Conservation (phyloP, 2,888 invertebrate genomes). For the Griposia aprilina region DNA sequence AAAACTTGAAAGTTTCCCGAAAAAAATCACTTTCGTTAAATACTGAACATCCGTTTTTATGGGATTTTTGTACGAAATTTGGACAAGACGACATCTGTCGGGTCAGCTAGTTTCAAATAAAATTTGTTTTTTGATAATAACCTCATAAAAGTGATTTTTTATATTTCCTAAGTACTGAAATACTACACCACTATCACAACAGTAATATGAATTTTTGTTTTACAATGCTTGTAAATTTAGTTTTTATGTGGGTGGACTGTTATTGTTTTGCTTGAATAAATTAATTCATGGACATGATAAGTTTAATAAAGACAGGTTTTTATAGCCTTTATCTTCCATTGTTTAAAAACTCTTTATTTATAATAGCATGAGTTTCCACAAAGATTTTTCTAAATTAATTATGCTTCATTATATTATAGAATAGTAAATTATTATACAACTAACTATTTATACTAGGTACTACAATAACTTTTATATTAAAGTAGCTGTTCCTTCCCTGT, state of each 20-base stretch:
- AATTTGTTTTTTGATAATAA: background rate
- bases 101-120: background rate
- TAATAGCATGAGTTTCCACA: background rate
- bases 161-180: background rate
- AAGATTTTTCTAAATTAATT: background rate
- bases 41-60: background rate
- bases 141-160: background rate
- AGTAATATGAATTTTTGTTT: background rate
- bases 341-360: background rate
- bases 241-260: background rate
- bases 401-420: background rate
- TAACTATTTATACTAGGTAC: background rate
- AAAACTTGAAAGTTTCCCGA: background rate
- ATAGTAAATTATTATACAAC: background rate
- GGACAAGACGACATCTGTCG: background rate
- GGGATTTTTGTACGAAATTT: background rate
- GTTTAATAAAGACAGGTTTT: background rate
- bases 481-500: background rate
- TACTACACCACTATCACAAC: background rate
- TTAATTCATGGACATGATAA: background rate
- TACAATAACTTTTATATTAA: background rate
- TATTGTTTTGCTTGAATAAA: slow-evolving; percentile 14
- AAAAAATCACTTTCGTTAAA: background rate
- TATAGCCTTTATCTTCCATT: background rate
- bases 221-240: background rate